Evolutionary conservation across 2,113 vertebrate genomes (phyloP), one percentile per base, ranked within the genome.

Genomic region (Aramus guarauna): DNA sequence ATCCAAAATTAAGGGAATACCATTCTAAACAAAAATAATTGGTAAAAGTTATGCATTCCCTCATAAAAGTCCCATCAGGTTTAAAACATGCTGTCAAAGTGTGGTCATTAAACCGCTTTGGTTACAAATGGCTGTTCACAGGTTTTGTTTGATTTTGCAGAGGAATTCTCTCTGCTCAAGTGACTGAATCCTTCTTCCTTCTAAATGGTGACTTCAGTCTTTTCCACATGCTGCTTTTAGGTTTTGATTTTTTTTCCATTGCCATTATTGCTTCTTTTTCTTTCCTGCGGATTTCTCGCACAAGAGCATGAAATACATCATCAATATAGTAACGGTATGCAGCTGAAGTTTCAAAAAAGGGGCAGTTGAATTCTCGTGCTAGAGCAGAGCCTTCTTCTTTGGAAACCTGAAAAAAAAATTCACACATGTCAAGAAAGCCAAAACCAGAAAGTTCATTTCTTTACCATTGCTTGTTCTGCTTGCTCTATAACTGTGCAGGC

Each of bases 341-440:
- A 1, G 99, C 99, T 0, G 99, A 99, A 0, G 99, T 99, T 87
- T 99, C 99, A 2, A 99, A 99, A 64, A 99, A 99, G 4, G 99
- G 99, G 71, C 99, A 99, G 96, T 74, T 98, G 95, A 99, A 99
- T 18, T 99, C 99, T 15, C 98, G 91, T 0, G 99, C 98, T 73
- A 99, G 53, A 39, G 98, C 98, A 15, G 86, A 92, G 26, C 99
- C 99, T 88, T 99, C 99, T 78, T 99, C 99, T 24, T 98, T 98
- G 76, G 98, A 98, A 78, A 99, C 98, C 99, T 99, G 92, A 19
- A 20, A 34, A 62, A 52, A 6, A 30, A 60, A 1, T 16, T 90
- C 75, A 45, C 0, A 17, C 7, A 27, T 71, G 4, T 85, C 47
- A 92, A 56, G 29, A 73, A 75, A 56, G 47, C 5, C 34, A 10